These are phyloP conservation scores for Scolopax bukidnonensis DNA, from an alignment of 2,797 vertebrate genomes.

Conservation along the genomic window DNA sequence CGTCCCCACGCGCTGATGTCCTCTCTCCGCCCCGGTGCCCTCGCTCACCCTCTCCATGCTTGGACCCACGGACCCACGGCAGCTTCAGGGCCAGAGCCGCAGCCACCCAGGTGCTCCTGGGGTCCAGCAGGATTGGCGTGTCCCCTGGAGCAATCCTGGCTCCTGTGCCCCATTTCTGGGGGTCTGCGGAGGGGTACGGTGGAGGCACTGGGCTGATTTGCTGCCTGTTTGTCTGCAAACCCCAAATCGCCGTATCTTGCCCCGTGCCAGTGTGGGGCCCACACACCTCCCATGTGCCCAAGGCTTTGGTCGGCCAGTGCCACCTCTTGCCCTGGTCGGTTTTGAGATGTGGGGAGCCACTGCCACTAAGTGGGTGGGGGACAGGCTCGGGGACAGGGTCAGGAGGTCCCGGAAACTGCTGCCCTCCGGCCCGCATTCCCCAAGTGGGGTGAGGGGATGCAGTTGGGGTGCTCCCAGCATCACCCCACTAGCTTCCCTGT, in stretches of 20 bases:
- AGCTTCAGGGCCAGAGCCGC: rapidly evolving
- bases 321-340: not conserved
- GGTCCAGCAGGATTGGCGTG: not conserved
- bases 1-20: rapidly evolving
- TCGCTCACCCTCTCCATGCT: not conserved
- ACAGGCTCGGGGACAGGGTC: not conserved
- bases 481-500: not conserved
- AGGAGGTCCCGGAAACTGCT: not conserved
- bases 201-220: rapidly evolving
- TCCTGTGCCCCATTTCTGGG: not conserved
- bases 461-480: not conserved
- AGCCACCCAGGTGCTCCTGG: rapidly evolving
- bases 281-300: rapidly evolving
- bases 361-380: not conserved
- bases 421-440: rapidly evolving
- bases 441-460: not conserved
- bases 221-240: not conserved
- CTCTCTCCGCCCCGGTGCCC: not conserved
- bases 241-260: not conserved
- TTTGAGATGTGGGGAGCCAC: not conserved
- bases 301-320: rapidly evolving
- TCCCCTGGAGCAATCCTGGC: not conserved
- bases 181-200: rapidly evolving
- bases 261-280: not conserved
- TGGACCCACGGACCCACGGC: rapidly evolving